These are phyloP conservation scores for Centropus unirufus DNA, from an alignment of 2,113 vertebrate genomes.

Conservation along the genomic window DNA sequence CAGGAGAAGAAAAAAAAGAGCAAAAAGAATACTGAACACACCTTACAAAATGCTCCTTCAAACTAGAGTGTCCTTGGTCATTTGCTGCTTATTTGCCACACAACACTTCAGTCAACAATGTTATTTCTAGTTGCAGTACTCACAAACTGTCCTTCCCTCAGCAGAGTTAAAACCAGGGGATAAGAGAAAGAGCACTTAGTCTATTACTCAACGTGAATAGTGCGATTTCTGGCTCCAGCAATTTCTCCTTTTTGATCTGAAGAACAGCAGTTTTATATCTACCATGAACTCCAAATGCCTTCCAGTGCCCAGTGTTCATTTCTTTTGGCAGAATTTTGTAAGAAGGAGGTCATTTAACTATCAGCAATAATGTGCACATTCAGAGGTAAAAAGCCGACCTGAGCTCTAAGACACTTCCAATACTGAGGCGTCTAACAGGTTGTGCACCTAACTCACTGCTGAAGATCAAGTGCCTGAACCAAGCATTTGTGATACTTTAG, in stretches of 20 bases:
- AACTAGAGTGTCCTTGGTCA: background rate
- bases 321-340: background rate
- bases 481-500: slow-evolving; percentile 30
- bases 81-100: background rate
- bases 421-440: slow-evolving; percentile 50
- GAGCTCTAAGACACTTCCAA: slow-evolving; percentile 38
- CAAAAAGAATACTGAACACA: background rate
- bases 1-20: background rate
- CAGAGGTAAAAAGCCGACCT: slow-evolving; percentile 15
- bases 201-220: background rate
- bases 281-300: background rate
- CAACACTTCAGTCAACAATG: background rate
- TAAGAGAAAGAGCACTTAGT: background rate
- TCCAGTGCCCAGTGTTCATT: background rate
- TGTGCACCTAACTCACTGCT: slow-evolving; percentile 46
- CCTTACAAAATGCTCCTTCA: background rate
- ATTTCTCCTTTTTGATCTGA: background rate
- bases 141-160: background rate
- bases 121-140: background rate
- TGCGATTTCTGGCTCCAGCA: background rate
- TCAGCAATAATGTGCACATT: slow-evolving; percentile 35
- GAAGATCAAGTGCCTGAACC: slow-evolving; percentile 66
- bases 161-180: background rate
- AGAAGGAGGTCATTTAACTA: slow-evolving; percentile 40
- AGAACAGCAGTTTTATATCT: background rate